These are phyloP conservation scores for Manis crassicaudata DNA, from an alignment of 2,797 vertebrate species.

Conservation along the genomic window DNA sequence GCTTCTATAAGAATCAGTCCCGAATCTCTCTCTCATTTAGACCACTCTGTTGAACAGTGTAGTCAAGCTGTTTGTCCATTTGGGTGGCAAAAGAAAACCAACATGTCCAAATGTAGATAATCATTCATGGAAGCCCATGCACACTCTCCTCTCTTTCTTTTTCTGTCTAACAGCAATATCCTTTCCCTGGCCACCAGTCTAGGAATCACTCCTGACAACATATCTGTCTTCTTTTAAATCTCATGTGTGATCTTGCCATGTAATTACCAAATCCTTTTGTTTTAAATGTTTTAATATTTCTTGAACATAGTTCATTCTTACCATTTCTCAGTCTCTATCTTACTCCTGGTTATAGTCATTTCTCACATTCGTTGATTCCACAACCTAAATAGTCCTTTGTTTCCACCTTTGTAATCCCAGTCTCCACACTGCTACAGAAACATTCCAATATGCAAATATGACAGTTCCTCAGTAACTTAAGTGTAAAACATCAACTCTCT, in stretches of 20 bases:
- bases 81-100: background rate
- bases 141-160: background rate
- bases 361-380: background rate
- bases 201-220: background rate
- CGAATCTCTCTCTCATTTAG: background rate
- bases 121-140: background rate
- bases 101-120: background rate
- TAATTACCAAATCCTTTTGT: background rate
- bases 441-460: background rate
- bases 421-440: background rate
- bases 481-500: background rate
- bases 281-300: background rate
- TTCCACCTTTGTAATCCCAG: background rate
- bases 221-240: background rate
- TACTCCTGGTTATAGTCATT: background rate
- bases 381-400: background rate
- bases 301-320: background rate
- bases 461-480: background rate
- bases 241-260: background rate
- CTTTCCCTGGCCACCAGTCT: background rate
- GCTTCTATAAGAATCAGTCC: background rate
- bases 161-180: background rate
- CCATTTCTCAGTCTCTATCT: background rate
- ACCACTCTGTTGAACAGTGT: background rate
- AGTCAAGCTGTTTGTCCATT: background rate